Percentiles rank a stretch among this genome's conserved stretches.
Evolutionary conservation across 1,140 invertebrate genomes (phyloP).

Genomic region (Cyphomyrmex costatus): DNA sequence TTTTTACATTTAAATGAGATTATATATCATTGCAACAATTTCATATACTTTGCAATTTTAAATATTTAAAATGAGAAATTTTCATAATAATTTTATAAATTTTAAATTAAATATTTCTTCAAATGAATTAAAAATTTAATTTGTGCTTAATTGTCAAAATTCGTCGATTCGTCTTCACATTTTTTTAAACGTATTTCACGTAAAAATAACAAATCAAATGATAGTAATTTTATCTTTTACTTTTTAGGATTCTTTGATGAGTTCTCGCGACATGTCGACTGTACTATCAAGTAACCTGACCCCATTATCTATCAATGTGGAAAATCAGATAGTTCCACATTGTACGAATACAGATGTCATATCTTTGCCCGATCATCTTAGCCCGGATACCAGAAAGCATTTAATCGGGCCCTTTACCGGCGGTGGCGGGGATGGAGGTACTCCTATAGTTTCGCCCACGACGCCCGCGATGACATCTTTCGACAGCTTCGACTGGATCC

Average conservation of each 20-base stretch:
- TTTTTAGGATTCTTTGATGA: slow-evolving; percentile 66
- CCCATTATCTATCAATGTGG: slow-evolving; percentile 68
- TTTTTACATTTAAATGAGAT: neutral
- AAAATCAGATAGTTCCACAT: slow-evolving; percentile 74
- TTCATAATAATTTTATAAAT: neutral
- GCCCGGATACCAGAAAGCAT: slow-evolving; percentile 62
- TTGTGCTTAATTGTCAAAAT: neutral
- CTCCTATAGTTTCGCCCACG: slow-evolving; percentile 56
- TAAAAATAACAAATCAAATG: neutral
- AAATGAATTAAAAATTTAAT: neutral
- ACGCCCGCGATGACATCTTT: slow-evolving; percentile 59
- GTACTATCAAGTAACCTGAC: slow-evolving; percentile 45
- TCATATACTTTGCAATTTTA: neutral
- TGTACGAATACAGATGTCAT: neutral
- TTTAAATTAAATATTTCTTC: slow-evolving; percentile 12
- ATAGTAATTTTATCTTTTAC: neutral
- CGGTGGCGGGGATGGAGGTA: neutral
- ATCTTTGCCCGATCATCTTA: slow-evolving; percentile 60
- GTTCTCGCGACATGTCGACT: slow-evolving; percentile 69
- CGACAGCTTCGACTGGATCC: slow-evolving; percentile 64
- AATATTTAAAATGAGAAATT: neutral
- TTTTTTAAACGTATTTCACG: neutral
- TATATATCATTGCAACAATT: neutral
- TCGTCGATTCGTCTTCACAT: neutral
- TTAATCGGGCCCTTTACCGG: slow-evolving; percentile 37